These are phyloP conservation scores for Sphaeridia pumilis DNA, from an alignment of 2,888 invertebrate species.

Conservation along the genomic window DNA sequence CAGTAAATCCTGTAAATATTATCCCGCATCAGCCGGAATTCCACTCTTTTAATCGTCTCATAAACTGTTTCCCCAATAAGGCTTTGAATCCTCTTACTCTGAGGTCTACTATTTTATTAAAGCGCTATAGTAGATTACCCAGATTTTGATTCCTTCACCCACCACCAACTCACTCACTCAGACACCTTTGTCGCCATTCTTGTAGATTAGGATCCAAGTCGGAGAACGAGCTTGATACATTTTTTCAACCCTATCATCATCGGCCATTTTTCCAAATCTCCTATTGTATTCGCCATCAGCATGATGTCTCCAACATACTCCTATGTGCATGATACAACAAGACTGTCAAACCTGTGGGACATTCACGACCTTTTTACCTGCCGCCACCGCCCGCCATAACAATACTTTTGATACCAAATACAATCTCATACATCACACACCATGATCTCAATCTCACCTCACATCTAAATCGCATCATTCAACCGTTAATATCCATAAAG, in stretches of 20 bases:
- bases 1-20: no score
- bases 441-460: constrained; percentile 22
- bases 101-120: no score
- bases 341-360: constrained; percentile 15
- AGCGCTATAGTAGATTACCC: no score
- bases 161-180: no score
- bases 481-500: no score
- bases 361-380: constrained; percentile 11
- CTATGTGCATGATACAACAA: constrained; percentile 18
- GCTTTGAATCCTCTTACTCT: neutral
- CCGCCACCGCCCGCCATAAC: neutral
- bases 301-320: constrained; percentile 20
- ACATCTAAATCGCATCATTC: no score
- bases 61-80: neutral
- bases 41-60: neutral
- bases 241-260: constrained; percentile 2
- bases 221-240: no score
- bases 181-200: no score
- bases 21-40: neutral
- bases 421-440: constrained; percentile 21
- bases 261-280: neutral
- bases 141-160: no score
- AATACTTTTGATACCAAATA: neutral
- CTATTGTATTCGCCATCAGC: constrained; percentile 16
- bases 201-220: no score